Base-by-base conservation (phyloP, 2,888 invertebrate species). In the Microctonus aethiopoides region DNA sequence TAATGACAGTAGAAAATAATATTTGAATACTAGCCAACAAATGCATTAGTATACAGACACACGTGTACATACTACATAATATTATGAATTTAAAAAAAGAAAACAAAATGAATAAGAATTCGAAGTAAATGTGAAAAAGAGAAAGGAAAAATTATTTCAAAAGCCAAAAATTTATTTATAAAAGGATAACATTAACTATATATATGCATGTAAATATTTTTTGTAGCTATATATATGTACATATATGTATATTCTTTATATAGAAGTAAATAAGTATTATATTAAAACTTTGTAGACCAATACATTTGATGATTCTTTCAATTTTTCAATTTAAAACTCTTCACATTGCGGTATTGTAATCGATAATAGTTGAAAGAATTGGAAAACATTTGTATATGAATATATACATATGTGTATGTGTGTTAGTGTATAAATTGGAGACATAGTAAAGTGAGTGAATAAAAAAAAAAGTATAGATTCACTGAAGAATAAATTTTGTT, bases 271-370 rank as follows among this genome's bases (percentile, higher is more conserved):
- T n/a, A n/a, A n/a, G n/a, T 52, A 62, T 11, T 69, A 71, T 73
- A 73, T 74, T 70, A 39, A 39, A 39, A 13, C 39, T 39, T 39
- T 39, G 11, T 72, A 73, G 69, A 41, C 60, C 70, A 70, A 72
- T 74, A 74, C 72, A 72, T 74, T 74, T 68, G 73, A 71, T 74
- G 72, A 75, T 75, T 75, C 74, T 74, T 74, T 69, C 73, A 70
- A 76, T 73, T 65, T 65, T 57, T 59, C 67, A 54, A 57, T 32
- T 34, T 16, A 56, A n/a, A 46, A 16, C n/a, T n/a, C 46, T 46
- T n/a, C 56, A 20, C 57, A 2, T 29, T 54, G 54, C 61, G 60
- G 16, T 16, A 4, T 34, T 34, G 20, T 34, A 67, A 67, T 67
- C 36, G 52, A 34, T 20, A 36, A n/a, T 20, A 9, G 57, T 29